These are phyloP conservation scores for Poeciliopsis presidionis DNA, from an alignment of 2,797 vertebrate species.

Conservation along the genomic window DNA sequence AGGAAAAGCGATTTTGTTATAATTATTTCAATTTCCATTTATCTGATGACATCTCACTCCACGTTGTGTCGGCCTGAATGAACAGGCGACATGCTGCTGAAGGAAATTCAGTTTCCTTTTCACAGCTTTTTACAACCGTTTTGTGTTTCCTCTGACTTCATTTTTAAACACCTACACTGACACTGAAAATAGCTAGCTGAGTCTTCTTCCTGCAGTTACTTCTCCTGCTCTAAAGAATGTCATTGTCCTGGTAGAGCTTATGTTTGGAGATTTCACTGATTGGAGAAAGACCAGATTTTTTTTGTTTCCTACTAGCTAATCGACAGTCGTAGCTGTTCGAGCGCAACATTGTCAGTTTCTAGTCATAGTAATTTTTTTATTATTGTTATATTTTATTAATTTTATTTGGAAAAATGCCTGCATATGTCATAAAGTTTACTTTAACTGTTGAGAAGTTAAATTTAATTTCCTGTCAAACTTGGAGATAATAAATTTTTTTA, in stretches of 20 bases:
- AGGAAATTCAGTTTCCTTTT: constrained; percentile 3
- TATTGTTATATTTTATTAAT: background rate
- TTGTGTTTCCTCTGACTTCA: background rate
- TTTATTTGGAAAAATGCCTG: background rate
- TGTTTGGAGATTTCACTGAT: background rate
- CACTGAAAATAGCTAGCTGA: background rate
- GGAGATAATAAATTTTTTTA: background rate
- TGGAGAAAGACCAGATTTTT: background rate
- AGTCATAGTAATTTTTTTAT: background rate
- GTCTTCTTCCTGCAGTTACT: background rate
- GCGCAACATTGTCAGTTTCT: background rate
- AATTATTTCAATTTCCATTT: background rate
- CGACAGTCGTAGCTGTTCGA: background rate
- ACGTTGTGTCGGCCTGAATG: background rate
- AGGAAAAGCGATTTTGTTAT: background rate
- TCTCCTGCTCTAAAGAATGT: background rate
- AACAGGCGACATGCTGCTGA: background rate
- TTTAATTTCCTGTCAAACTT: background rate
- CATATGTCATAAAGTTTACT: background rate
- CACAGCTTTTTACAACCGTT: background rate
- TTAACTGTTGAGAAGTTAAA: background rate
- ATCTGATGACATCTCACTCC: background rate
- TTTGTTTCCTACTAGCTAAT: background rate
- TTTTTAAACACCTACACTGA: background rate
- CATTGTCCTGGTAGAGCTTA: background rate